These are phyloP conservation scores for Spea hammondii DNA, from an alignment of 2,797 vertebrate genomes.

Conservation along the genomic window DNA sequence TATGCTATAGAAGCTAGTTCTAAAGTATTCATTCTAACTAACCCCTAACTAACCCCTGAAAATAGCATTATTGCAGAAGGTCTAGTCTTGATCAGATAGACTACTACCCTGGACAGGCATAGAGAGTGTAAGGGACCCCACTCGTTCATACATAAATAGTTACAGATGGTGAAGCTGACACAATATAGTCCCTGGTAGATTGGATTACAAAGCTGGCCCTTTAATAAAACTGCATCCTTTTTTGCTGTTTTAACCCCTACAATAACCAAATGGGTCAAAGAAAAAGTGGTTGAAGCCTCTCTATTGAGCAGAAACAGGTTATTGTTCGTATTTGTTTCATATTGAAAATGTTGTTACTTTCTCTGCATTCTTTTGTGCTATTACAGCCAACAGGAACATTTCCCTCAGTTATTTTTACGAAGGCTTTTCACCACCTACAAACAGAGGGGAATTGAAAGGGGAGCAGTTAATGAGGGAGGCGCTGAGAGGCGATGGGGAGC, in stretches of 20 bases:
- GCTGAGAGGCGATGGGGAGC: not conserved
- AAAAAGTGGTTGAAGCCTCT: not conserved
- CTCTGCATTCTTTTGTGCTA: not conserved
- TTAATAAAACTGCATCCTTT: slow-evolving; percentile 21
- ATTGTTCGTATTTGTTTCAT: not conserved
- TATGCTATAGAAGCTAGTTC: not conserved
- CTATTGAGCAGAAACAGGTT: not conserved
- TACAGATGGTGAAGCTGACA: slow-evolving; percentile 50
- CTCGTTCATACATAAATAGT: slow-evolving; percentile 33
- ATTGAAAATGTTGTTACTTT: too few species aligned
- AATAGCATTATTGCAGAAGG: not conserved
- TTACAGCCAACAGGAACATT: not conserved
- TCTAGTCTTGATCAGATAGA: slow-evolving; percentile 7
- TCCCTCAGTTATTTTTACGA: not conserved
- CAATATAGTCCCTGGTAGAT: slow-evolving; percentile 37
- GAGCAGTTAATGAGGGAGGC: not conserved
- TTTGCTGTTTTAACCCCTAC: not conserved
- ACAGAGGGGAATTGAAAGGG: not conserved
- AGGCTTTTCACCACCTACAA: not conserved
- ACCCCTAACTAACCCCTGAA: not conserved
- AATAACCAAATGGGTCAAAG: not conserved
- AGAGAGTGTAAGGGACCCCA: not conserved
- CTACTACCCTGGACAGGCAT: not conserved
- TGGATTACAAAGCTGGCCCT: slow-evolving; percentile 33
- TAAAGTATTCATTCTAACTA: not conserved